Evolutionary conservation across 2,888 invertebrate species (phyloP).

Genomic region (Carabus problematicus): DNA sequence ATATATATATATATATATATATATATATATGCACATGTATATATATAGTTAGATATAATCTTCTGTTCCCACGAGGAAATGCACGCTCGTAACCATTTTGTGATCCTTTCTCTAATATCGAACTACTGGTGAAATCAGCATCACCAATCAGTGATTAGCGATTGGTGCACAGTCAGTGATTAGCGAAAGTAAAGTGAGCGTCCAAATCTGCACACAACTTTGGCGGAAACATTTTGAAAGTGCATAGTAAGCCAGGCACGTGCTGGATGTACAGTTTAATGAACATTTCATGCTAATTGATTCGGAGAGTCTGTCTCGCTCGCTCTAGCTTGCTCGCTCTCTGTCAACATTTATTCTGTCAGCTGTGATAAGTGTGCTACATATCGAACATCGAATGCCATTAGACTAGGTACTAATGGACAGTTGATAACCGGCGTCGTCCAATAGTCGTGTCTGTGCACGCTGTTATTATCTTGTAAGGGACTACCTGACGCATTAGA

Average conservation of each 20-base stretch:
- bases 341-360: too few species aligned
- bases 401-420: slow-evolving; percentile 16
- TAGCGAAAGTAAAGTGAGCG: slow-evolving; percentile 25
- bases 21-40: background rate
- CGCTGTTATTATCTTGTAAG: slow-evolving; percentile 16
- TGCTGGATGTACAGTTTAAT: background rate
- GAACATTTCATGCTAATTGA: slow-evolving; percentile 22
- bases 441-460: slow-evolving; percentile 1
- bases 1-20: too few species aligned
- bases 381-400: background rate
- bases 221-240: background rate
- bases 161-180: background rate
- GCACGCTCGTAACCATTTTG: background rate
- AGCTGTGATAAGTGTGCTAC: background rate
- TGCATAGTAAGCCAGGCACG: background rate
- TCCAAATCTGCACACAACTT: background rate
- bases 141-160: background rate
- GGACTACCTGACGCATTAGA: slow-evolving; percentile 23
- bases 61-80: slow-evolving; percentile 1
- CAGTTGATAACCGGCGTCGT: background rate
- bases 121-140: slow-evolving; percentile 15
- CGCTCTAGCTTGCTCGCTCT: too few species aligned
- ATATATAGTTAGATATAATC: background rate
- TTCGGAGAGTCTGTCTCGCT: too few species aligned
- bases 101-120: slow-evolving; percentile 11